Percentiles rank a stretch among this genome's conserved stretches.
Conservation (phyloP, 2,888 invertebrate genomes). For the Protodeltote pygarga region DNA sequence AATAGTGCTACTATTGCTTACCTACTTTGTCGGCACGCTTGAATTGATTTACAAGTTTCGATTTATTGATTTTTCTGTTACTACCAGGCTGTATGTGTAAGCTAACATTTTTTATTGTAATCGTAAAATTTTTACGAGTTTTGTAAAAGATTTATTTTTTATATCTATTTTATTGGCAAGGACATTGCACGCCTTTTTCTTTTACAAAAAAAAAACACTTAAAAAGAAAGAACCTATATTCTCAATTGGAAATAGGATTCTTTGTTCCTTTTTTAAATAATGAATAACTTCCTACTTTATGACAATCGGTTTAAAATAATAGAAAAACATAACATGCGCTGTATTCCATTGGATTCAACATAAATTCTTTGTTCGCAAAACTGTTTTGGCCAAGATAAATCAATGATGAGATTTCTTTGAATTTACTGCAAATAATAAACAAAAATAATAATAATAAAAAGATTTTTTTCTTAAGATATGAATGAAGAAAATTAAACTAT, state of each 20-base stretch:
- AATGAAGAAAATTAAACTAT: not conserved
- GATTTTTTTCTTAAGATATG: not conserved
- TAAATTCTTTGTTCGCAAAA: too few relatives aligned
- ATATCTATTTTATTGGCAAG: not conserved
- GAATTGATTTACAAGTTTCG: slow-evolving; percentile 61
- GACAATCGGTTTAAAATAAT: too few relatives aligned
- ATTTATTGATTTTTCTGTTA: slow-evolving; percentile 77
- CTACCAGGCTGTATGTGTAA: slow-evolving; percentile 12
- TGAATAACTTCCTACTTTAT: too few relatives aligned
- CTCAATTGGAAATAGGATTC: too few relatives aligned
- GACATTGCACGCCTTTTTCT: slow-evolving; percentile 3
- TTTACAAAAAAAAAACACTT: not conserved
- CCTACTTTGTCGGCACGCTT: slow-evolving; percentile 81
- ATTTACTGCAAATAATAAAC: not conserved
- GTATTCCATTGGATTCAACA: too few relatives aligned
- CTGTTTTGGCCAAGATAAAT: too few relatives aligned
- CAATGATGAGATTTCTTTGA: too few relatives aligned
- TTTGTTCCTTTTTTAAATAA: too few relatives aligned
- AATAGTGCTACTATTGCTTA: slow-evolving; percentile 65
- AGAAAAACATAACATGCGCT: too few relatives aligned
- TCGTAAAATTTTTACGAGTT: slow-evolving; percentile 30
- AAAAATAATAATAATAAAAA: not conserved
- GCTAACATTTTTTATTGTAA: slow-evolving; percentile 32
- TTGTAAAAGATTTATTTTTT: slow-evolving; percentile 18
- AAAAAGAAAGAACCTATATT: too few relatives aligned